Conservation (phyloP, 2,113 vertebrate genomes). For the Carassius carassius region DNA sequence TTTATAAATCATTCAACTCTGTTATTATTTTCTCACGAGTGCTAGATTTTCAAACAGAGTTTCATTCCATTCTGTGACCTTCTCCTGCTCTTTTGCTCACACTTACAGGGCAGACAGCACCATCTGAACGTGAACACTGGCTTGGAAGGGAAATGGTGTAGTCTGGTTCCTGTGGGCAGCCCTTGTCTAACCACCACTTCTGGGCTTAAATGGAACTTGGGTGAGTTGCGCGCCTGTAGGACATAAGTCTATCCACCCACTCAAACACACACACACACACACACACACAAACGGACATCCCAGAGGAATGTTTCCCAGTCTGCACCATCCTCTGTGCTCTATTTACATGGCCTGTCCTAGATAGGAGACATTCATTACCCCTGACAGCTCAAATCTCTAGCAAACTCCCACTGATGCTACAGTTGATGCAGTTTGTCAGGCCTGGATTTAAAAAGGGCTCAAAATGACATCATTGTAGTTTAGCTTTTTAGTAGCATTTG, state of each 20-base stretch:
- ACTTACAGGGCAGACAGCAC: conserved; percentile 81
- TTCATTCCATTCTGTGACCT: background rate
- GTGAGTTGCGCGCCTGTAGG: conserved; percentile 79
- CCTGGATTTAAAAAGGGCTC: conserved; percentile 2
- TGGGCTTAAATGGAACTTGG: conserved; percentile 93
- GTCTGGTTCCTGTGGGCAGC: conserved; percentile 88
- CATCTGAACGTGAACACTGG: conserved; percentile 84
- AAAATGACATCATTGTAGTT: conserved; percentile 9
- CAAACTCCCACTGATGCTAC: conserved; percentile 26
- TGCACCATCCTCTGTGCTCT: background rate
- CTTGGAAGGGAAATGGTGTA: conserved; percentile 89
- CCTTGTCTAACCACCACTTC: conserved; percentile 81
- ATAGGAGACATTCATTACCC: conserved; percentile 31
- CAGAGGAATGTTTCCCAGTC: background rate
- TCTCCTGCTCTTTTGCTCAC: conserved; percentile 11
- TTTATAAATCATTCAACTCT: background rate
- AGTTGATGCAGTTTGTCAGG: conserved; percentile 25
- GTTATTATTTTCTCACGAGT: background rate
- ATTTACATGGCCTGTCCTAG: conserved; percentile 43
- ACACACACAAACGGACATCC: background rate
- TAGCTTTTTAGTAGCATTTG: background rate
- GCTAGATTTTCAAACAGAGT: background rate
- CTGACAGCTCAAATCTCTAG: conserved; percentile 46
- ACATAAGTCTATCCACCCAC: background rate
- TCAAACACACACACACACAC: conserved; percentile 7